Percentiles rank a stretch among this genome's conserved stretches.
Conservation (phyloP, 2,797 vertebrate genomes). For the Trachurus trachurus region DNA sequence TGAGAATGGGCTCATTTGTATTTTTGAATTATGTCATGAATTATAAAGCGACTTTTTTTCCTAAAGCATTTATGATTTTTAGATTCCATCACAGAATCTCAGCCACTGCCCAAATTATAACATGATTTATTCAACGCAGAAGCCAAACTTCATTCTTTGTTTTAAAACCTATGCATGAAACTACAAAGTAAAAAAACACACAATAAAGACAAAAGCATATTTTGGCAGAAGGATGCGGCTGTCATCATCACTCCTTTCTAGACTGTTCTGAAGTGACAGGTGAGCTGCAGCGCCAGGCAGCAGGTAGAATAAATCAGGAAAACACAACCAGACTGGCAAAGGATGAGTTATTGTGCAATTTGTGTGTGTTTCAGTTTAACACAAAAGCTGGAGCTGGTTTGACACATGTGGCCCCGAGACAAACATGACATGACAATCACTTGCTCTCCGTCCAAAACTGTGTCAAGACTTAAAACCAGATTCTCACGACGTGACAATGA, state of each 20-base stretch:
- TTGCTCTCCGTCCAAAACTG: no score
- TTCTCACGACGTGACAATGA: no score
- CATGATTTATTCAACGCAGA: not conserved
- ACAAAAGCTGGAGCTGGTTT: no score
- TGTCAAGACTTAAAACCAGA: no score
- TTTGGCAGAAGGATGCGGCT: not conserved
- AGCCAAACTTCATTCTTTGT: not conserved
- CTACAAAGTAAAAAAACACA: not conserved
- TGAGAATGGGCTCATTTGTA: constrained; percentile 33
- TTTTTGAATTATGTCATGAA: constrained; percentile 29
- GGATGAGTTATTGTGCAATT: no score
- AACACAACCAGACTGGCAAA: no score
- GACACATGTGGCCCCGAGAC: no score
- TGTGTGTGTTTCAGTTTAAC: no score
- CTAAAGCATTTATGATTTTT: not conserved
- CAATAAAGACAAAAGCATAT: not conserved
- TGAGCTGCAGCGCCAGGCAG: no score
- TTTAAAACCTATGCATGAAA: not conserved
- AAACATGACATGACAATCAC: no score
- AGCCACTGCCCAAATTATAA: no score
- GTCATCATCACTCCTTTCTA: not conserved
- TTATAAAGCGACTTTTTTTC: constrained; percentile 22
- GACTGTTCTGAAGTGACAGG: not conserved
- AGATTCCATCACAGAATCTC: not conserved
- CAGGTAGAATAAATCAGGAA: no score